Evolutionary conservation across 2,797 vertebrate species (phyloP), one percentile per base, ranked within the genome.

Genomic region (Clarias pachynema): DNA sequence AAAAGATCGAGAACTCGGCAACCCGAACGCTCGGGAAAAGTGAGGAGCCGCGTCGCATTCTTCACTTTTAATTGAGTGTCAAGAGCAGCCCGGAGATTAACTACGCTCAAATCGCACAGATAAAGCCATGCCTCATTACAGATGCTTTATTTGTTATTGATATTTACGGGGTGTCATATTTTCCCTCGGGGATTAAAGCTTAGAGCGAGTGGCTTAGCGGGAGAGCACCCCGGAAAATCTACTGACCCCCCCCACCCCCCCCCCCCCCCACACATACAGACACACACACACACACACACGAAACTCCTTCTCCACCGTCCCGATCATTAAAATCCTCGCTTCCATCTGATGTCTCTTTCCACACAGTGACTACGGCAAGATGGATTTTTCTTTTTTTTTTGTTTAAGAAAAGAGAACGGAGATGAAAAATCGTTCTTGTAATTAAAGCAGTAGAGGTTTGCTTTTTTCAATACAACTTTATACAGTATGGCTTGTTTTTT

Each of bases 31-130:
- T 56, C 5, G 22, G 15, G 12, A 53, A 53, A 53, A 66, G 75
- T 57, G 85, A 83, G 90, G 81, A 81, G 70, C 86, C 88, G 90
- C 80, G 88, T 89, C 89, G 87, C 89, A 95, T 95, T 95, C 93
- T 94, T 93, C 91, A 91, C 90, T 88, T 91, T 93, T 96, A 96
- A 96, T 95, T 95, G 95, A 94, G 93, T 95, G 95, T 95, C 95
- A 95, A 89, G 91, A 88, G 92, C 84, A 87, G 91, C 87, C 85
- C 78, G 90, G 87, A 95, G 94, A 95, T 96, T 95, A 96, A 93
- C 92, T 94, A 89, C 89, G 90, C 82, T 89, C 93, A 92, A 93
- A 94, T 94, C 93, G 89, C 84, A 83, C 87, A 92, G 93, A 95
- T 92, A 86, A 92, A 93, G 92, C 92, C 89, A 82, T 8, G 86